Evolutionary conservation across 2,888 invertebrate genomes (phyloP), one percentile per base, ranked within the genome.

Genomic region (Pyrrhia umbra): DNA sequence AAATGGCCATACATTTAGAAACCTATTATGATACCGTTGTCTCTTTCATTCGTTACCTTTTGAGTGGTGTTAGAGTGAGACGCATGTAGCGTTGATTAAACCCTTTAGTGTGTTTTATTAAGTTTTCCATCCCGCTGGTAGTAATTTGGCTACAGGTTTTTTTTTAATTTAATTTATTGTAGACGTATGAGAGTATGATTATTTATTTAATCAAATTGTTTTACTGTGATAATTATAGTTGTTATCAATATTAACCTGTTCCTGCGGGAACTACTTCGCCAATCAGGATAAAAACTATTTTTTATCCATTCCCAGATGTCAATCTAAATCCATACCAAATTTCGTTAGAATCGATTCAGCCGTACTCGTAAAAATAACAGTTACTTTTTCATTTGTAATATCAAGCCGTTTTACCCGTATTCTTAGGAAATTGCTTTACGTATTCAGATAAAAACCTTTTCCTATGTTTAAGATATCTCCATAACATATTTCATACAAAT

Each of bases 1-100:
- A 46, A 65, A 73, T 65, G 47, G 52, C 65, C 56, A 65, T 23
- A 71, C 50, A 57, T 65, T 68, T 68, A 57, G 25, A 55, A 25
- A 43, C 37, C 27, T 15, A 63, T 75, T 63, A 42, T 47, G 20
- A 23, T 58, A 23, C 20, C 15, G 5, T 47, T 18, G 10, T 56
- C 65, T 59, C 66, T 56, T 34, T 76, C 50, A 21, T 46, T 51
- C 47, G 4, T 57, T 13, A n/a, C 6, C 6, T 6, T 27, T 49
- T n/a, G 2, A 1, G 13, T 3, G 0, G 0, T 20, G 25, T 15
- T n/a, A 47, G 59, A 74, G 1, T 0, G 42, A 23, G 62, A 74
- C 0, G 21, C 0, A n/a, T 5, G 18, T 8, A 55, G 2, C 30
- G 21, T 49, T 58, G 65, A 61, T 54, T 52, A 62, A 63, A 71